Conservation (phyloP, 2,113 vertebrate species). For the Xyrauchen texanus region DNA sequence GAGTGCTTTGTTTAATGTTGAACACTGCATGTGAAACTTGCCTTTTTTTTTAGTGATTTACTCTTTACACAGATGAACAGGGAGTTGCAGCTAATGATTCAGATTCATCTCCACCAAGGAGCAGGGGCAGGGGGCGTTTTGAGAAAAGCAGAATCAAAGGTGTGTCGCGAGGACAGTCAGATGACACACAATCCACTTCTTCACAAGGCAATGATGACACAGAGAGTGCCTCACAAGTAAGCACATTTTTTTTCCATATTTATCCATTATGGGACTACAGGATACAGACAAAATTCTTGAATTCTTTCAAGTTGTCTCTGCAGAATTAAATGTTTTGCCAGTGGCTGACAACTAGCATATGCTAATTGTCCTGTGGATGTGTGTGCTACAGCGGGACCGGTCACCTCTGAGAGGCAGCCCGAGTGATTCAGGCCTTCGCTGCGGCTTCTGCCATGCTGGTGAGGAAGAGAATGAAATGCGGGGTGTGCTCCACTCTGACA, state of each 20-base stretch:
- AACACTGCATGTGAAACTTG: not conserved
- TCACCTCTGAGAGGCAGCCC: slow-evolving; percentile 93
- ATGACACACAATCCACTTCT: slow-evolving; percentile 91
- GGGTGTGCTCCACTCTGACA: slow-evolving; percentile 93
- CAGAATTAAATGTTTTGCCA: no score
- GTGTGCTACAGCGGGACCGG: slow-evolving; percentile 84
- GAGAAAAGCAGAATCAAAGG: slow-evolving; percentile 87
- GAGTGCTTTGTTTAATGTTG: not conserved
- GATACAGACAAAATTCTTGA: no score
- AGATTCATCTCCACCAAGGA: slow-evolving; percentile 87
- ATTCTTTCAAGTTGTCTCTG: no score
- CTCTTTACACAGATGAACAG: slow-evolving; percentile 78
- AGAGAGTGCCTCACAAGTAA: slow-evolving; percentile 95
- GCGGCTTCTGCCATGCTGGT: slow-evolving; percentile 96
- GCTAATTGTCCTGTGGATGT: slow-evolving; percentile 4
- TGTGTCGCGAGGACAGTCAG: slow-evolving; percentile 85
- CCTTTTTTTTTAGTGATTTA: not conserved
- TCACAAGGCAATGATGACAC: slow-evolving; percentile 93
- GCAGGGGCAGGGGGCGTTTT: slow-evolving; percentile 87
- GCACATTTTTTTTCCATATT: slow-evolving; percentile 49
- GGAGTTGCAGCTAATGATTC: slow-evolving; percentile 87
- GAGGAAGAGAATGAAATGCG: slow-evolving; percentile 96
- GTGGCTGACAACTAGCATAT: not conserved
- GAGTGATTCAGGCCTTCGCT: slow-evolving; percentile 91
- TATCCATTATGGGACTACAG: not conserved